Percentiles rank a stretch among this genome's conserved stretches.
Evolutionary conservation across 2,888 invertebrate species (phyloP).

Genomic region (Sycophila texana): DNA sequence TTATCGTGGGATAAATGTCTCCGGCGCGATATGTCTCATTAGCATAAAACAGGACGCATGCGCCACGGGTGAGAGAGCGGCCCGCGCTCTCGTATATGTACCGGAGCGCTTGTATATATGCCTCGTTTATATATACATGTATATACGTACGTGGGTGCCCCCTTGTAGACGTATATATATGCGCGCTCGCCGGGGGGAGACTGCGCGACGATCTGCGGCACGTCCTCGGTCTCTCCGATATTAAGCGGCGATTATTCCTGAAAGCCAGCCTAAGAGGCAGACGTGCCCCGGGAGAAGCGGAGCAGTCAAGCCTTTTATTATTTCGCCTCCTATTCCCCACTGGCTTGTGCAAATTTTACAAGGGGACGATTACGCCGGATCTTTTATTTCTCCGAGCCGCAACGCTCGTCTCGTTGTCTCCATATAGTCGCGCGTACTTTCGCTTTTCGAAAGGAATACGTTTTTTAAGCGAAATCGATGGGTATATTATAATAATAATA

Average conservation of each 20-base stretch:
- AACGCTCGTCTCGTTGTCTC: too few species aligned
- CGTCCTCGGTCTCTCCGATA: constrained; percentile 27
- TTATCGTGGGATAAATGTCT: constrained; percentile 70
- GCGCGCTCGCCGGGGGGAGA: not conserved
- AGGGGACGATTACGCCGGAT: not conserved
- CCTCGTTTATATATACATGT: not conserved
- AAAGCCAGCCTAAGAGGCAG: constrained; percentile 16
- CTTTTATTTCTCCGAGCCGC: too few species aligned
- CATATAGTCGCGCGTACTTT: too few species aligned
- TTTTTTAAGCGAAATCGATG: too few species aligned
- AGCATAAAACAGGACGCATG: constrained; percentile 64
- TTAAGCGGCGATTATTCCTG: constrained; percentile 40
- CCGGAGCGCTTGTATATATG: not conserved
- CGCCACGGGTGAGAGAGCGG: constrained; percentile 61
- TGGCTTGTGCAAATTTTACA: not conserved
- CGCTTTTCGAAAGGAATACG: too few species aligned
- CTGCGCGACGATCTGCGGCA: not conserved
- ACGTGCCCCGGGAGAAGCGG: not conserved
- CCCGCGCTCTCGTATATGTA: not conserved
- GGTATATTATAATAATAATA: too few species aligned
- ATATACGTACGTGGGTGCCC: not conserved
- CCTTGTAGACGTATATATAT: not conserved
- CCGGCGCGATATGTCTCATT: constrained; percentile 64
- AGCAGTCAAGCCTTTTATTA: not conserved
- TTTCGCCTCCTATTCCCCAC: not conserved